These are phyloP conservation scores for Pyrocephalus nanus DNA, from an alignment of 2,797 vertebrate species.

Conservation along the genomic window DNA sequence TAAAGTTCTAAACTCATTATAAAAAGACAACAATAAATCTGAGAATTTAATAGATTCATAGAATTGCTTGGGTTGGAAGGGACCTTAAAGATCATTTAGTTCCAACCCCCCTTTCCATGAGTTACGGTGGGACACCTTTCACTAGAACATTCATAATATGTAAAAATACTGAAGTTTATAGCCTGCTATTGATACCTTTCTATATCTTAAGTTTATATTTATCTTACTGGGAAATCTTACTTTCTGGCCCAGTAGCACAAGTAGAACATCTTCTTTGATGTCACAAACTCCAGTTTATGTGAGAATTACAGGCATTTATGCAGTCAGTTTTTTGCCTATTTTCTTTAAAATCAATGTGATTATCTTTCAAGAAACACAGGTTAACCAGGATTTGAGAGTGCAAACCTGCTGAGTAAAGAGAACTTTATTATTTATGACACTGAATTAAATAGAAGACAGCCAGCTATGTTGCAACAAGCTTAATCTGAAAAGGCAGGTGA, in stretches of 20 bases:
- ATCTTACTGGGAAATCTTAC: not conserved
- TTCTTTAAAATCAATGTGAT: not conserved
- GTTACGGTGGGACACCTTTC: not conserved
- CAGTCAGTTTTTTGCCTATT: not conserved
- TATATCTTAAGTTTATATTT: not conserved
- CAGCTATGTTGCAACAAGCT: not conserved
- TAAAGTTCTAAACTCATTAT: not conserved
- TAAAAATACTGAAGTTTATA: not conserved
- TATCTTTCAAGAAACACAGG: not conserved
- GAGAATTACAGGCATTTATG: not conserved
- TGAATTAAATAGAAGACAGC: not conserved
- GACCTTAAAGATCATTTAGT: not conserved
- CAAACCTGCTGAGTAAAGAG: not conserved
- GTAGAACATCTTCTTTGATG: not conserved
- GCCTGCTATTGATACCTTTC: not conserved
- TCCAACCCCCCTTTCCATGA: rapidly evolving
- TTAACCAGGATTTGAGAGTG: not conserved
- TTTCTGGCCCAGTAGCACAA: not conserved
- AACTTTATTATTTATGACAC: not conserved
- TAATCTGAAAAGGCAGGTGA: not conserved
- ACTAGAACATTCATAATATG: not conserved
- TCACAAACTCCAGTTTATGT: not conserved
- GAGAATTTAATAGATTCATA: not conserved
- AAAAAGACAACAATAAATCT: not conserved
- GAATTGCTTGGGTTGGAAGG: not conserved